Evolutionary conservation across 2,797 vertebrate genomes (phyloP), one percentile per base, ranked within the genome.

Genomic region (Distichodus sexfasciatus): DNA sequence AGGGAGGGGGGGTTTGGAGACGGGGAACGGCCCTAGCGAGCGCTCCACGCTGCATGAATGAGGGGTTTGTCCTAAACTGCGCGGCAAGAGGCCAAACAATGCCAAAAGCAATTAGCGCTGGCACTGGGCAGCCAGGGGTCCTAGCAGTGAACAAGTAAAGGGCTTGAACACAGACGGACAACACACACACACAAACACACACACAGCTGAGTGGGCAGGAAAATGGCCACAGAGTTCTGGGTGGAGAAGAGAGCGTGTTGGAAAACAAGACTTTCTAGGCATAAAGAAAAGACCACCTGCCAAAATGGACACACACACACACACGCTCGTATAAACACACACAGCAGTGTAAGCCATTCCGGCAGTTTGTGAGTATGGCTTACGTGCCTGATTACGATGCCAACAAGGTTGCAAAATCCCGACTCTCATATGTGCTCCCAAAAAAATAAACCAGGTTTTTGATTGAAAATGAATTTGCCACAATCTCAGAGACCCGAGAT

Each of bases 41-140:
- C 92, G 88, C 87, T 92, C 87, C 87, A 84, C 81, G 69, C 72
- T 66, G 84, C 89, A 92, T 96, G 95, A 98, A 98, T 96, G 94
- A 93, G 90, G 90, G 94, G 90, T 92, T 95, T 98, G 96, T 99
- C 91, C 93, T 88, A 88, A 92, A 91, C 92, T 83, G 88, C 77
- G 85, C 91, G 91, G 90, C 87, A 83, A 85, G 80, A 90, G 90
- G 92, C 91, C 81, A 88, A 91, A 94, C 91, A 90, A 94, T 94
- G 94, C 94, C 93, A 93, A 88, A 92, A 90, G 93, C 93, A 94
- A 97, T 94, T 95, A 94, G 82, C 72, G 84, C 81, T 82, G 85
- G 87, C 88, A 80, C 82, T 62, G 85, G 84, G 88, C 89, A 86
- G 71, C 82, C 88, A 71, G 64, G 85, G 85, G 72, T 85, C 76